Conservation (phyloP, 2,888 invertebrate genomes). For the Pachymerium ferrugineum region DNA sequence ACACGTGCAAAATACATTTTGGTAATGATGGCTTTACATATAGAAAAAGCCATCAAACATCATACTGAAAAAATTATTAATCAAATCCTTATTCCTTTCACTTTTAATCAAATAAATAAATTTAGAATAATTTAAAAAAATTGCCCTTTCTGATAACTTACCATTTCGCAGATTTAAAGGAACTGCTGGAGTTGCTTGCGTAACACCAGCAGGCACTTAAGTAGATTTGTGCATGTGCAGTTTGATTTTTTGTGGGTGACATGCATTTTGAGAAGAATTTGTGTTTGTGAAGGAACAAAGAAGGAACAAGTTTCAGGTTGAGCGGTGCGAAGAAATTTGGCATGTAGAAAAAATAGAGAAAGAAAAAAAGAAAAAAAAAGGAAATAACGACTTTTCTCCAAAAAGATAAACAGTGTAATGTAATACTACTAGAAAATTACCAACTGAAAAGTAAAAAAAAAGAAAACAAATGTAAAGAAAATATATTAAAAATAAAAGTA, state of each 20-base stretch:
- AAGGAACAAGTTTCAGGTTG: neutral
- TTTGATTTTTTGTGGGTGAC: neutral
- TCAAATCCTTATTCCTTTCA: too few relatives aligned
- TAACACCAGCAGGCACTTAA: neutral
- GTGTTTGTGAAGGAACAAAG: conserved; percentile 23
- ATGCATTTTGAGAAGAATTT: neutral
- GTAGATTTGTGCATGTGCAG: conserved; percentile 28
- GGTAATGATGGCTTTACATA: neutral
- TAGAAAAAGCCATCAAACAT: neutral
- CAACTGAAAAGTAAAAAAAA: too few relatives aligned
- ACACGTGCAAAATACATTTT: neutral
- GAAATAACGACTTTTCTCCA: neutral
- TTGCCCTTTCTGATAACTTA: conserved; percentile 32
- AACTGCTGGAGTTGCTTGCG: conserved; percentile 31
- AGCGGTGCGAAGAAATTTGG: conserved; percentile 25
- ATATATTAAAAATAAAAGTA: too few relatives aligned
- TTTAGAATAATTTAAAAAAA: neutral
- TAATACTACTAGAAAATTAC: too few relatives aligned
- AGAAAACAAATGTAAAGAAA: too few relatives aligned
- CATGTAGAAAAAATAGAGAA: conserved; percentile 31
- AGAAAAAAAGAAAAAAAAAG: conserved; percentile 9
- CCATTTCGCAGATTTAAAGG: conserved; percentile 35
- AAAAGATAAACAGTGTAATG: neutral
- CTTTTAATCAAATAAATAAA: neutral
- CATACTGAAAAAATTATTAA: neutral